These are phyloP conservation scores for Tuberolachnus salignus DNA, from an alignment of 2,888 invertebrate genomes.

Conservation along the genomic window DNA sequence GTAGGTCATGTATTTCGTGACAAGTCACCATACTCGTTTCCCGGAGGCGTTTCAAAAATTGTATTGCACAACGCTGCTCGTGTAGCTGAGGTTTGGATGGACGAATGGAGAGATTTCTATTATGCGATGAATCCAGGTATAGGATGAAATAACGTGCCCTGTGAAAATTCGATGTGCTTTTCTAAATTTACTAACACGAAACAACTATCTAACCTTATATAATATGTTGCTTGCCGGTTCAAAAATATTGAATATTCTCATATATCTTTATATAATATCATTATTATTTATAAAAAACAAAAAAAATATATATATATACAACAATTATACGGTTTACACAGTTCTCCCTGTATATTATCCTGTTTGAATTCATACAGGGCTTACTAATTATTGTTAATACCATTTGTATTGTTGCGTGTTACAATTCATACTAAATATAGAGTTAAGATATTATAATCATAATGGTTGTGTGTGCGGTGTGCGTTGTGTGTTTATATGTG, in stretches of 20 bases:
- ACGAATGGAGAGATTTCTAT: slow-evolving; percentile 99
- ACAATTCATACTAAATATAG: not conserved
- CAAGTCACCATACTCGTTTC: slow-evolving; percentile 98
- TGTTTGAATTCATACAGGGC: not conserved
- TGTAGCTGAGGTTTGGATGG: slow-evolving; percentile 99
- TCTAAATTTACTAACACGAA: slow-evolving; percentile 42
- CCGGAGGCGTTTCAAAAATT: slow-evolving; percentile 95
- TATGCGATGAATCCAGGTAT: slow-evolving; percentile 98
- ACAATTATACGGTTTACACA: not conserved
- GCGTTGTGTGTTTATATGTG: not conserved
- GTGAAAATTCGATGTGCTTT: slow-evolving; percentile 46
- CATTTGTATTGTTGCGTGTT: not conserved
- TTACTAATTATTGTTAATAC: not conserved
- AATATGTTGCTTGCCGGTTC: slow-evolving; percentile 46
- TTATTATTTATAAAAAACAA: not conserved
- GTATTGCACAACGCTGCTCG: slow-evolving; percentile 98
- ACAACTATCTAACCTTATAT: slow-evolving; percentile 44
- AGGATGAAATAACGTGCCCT: slow-evolving; percentile 34
- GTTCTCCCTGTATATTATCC: not conserved
- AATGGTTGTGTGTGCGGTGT: slow-evolving; percentile 15
- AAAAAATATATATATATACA: not conserved
- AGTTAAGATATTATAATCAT: not conserved
- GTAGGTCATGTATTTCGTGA: slow-evolving; percentile 98
- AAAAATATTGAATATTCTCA: slow-evolving; percentile 17
- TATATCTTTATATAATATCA: not conserved